Base-by-base conservation (phyloP, 1,140 invertebrate species). In the Bombus impatiens region DNA sequence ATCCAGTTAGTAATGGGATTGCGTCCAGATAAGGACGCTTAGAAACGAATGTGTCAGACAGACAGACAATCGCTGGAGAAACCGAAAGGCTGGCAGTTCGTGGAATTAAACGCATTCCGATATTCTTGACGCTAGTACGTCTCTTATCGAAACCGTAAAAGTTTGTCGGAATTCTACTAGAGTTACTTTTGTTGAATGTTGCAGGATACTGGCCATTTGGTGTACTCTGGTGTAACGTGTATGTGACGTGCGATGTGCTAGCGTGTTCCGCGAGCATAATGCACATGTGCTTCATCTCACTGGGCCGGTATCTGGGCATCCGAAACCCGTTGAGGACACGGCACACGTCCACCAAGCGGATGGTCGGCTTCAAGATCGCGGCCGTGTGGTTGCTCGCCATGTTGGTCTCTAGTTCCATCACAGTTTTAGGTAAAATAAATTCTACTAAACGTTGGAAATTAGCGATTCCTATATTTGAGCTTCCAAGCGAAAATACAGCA, bases 271-370 rank as follows among this genome's bases (percentile, higher is more conserved):
- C 98, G 13, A 98, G 98, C 91, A 99, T 99, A 93, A 97, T 99
- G 97, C 99, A 99, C 96, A 99, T 99, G 98, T 99, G 98, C 93
- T 98, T 98, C 95, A 99, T 99, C 93, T 98, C 98, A 62, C 96
- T 99, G 87, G 98, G 98, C 86, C 96, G 98, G 91, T 99, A 99
- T 94, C 94, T 99, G 84, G 98, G 98, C 68, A 99, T 99, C 84
- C 96, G 98, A 57, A 98, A 98, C 94, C 98, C 98, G 1, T 94
- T 99, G 87, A 97, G 97, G 90, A 98, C 97, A 22, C 95, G 98
- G 35, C 97, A 97, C 92, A 96, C 96, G 78, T 97, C 96, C 35
- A 98, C 97, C 3, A 97, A 97, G 91, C 96, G 97, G 67, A 95
- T 98, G 84, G 97, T 98, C 15, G 96, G 97, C 42, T 96, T 98